Base-by-base conservation (phyloP, 1,140 invertebrate species). In the Cydia pomonella region DNA sequence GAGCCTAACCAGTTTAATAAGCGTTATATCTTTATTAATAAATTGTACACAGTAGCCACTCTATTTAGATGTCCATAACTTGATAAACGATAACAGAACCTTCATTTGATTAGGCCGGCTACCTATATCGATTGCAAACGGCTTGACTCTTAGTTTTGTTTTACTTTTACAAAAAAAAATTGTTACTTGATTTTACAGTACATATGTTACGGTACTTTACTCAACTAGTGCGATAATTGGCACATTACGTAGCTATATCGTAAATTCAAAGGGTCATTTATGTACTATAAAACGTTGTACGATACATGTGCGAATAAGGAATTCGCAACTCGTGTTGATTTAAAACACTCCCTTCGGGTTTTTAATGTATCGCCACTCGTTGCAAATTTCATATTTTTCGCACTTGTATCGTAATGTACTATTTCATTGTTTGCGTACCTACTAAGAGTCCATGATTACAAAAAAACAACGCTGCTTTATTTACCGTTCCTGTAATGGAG, bases 401-500 rank as follows among this genome's bases (percentile, higher is more conserved):
- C n/a, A n/a, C n/a, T n/a, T n/a, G n/a, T n/a, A n/a, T n/a, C n/a
- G n/a, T n/a, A n/a, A n/a, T n/a, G n/a, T n/a, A n/a, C n/a, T n/a
- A n/a, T n/a, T 53, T 16, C 16, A 53, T 53, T 53, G 50, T 53
- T 53, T 53, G 50, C 50, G 47, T 50, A 53, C 47, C 16, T 53
- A 33, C 29, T 33, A 38, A 47, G 44, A 50, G 47, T 50, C n/a
- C 16, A 50, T 50, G 47, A 50, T 50, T 50, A 50, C 2, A n/a
- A 3, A 9, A 7, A 53, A 53, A 53, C 50, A 53, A 18, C 50
- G 50, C 13, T 7, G 50, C 18, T 53, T 7, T 21, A 53, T 53
- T 53, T 53, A 53, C 18, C 50, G 50, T n/a, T 53, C 50, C 16
- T 18, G n/a, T 53, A 53, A 53, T 53, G 16, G 4, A 18, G n/a